These are phyloP conservation scores for Centropus bengalensis DNA, from an alignment of 2,113 vertebrate genomes.

Conservation along the genomic window DNA sequence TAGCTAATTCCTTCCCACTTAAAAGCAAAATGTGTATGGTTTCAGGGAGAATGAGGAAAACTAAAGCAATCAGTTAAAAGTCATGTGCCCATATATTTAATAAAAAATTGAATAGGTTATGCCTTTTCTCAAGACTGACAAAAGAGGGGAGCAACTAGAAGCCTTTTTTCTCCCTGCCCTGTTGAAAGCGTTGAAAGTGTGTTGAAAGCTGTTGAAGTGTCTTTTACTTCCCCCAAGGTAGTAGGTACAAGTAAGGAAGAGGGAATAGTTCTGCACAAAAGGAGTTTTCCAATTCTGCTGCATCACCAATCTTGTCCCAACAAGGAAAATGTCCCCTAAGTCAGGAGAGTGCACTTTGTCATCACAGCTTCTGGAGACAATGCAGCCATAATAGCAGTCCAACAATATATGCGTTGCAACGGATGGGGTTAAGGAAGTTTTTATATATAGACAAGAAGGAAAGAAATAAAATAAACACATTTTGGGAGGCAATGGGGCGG, in stretches of 20 bases:
- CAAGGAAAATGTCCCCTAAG: neutral
- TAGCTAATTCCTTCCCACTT: neutral
- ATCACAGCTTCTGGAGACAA: neutral
- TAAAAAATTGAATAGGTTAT: neutral
- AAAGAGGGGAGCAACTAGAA: neutral
- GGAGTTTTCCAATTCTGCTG: neutral
- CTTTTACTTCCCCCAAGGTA: neutral
- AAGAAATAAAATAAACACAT: neutral
- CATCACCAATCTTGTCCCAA: neutral
- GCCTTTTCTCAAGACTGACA: neutral
- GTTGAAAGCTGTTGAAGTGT: neutral
- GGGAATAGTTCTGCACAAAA: neutral
- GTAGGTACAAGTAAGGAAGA: neutral
- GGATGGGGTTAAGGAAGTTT: neutral
- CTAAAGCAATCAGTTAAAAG: neutral
- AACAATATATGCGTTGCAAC: neutral
- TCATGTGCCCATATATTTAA: neutral
- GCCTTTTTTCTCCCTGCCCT: neutral
- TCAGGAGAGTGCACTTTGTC: neutral
- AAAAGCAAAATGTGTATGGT: neutral
- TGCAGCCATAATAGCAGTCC: neutral
- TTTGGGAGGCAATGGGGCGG: neutral
- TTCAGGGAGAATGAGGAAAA: neutral
- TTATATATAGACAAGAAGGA: neutral
- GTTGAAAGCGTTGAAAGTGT: too few relatives aligned